Evolutionary conservation across 2,888 invertebrate genomes (phyloP), one percentile per base, ranked within the genome.

Genomic region (Acleris laterana): DNA sequence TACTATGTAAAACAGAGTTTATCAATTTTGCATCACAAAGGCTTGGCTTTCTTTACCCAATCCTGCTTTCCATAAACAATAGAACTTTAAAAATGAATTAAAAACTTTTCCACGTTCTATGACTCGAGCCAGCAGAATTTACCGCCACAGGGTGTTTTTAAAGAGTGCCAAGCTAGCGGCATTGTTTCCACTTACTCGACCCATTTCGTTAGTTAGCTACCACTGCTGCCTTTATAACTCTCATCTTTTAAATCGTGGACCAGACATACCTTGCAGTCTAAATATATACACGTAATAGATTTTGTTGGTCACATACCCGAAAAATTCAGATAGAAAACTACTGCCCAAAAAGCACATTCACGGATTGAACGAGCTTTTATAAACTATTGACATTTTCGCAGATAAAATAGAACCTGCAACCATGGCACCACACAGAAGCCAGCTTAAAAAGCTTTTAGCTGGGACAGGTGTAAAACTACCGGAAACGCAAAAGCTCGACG

Each of bases 151-250:
- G 46, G 46, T 57, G 46, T 46, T 44, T 42, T 42, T 22, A 28
- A 48, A 32, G 58, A 59, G 57, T 57, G 58, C 58, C 28, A 49
- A 49, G 48, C 22, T 11, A 52, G 25, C 52, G n/a, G 58, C 49
- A 59, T 59, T 59, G 58, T 59, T 19, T 46, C 49, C 64, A 42
- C 60, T 65, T 61, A 60, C 65, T 66, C 65, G 65, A 66, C 65
- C 65, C 61, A 61, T 66, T 66, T 66, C 61, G 65, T 66, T 66
- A 66, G 65, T 66, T 66, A 66, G 49, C 49, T 32, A 59, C 58
- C 48, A 32, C 55, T 38, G 42, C 25, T 16, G 2, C 49, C 48
- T 32, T 16, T 46, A 17, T 46, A 46, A 17, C 7, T 46, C 32
- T 7, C 32, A 9, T 32, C 42, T 44, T 5, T n/a, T 17, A 46